Evolutionary conservation across 2,797 vertebrate species (phyloP).

Genomic region (Rhincodon typus): DNA sequence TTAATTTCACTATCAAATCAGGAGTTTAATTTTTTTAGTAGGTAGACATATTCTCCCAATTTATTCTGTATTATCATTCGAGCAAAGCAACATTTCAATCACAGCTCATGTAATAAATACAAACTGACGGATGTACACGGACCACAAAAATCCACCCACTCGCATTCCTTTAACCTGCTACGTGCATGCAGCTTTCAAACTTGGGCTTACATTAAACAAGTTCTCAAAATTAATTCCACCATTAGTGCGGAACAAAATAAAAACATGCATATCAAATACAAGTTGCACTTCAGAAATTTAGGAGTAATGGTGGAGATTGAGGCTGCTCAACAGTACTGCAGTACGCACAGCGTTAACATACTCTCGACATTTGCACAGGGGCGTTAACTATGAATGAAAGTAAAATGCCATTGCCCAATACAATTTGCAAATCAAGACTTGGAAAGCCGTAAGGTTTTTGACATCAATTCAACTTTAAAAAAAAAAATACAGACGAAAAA

Average conservation of each 20-base stretch:
- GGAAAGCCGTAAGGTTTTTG: neutral
- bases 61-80: neutral
- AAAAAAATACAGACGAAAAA: neutral
- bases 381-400: neutral
- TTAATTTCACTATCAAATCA: neutral
- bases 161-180: conserved; percentile 15
- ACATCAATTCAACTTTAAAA: neutral
- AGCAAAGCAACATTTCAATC: neutral
- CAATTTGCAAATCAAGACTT: neutral
- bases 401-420: neutral
- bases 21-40: neutral
- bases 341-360: neutral
- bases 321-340: neutral
- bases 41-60: neutral
- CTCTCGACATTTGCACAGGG: neutral
- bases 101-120: neutral
- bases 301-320: neutral
- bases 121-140: neutral
- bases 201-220: neutral
- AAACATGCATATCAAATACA: neutral
- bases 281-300: neutral
- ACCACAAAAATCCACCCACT: neutral
- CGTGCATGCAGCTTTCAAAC: neutral
- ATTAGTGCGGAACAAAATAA: neutral
- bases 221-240: neutral